Conservation (phyloP, 2,888 invertebrate species). For the Melangyna quadrimaculata region DNA sequence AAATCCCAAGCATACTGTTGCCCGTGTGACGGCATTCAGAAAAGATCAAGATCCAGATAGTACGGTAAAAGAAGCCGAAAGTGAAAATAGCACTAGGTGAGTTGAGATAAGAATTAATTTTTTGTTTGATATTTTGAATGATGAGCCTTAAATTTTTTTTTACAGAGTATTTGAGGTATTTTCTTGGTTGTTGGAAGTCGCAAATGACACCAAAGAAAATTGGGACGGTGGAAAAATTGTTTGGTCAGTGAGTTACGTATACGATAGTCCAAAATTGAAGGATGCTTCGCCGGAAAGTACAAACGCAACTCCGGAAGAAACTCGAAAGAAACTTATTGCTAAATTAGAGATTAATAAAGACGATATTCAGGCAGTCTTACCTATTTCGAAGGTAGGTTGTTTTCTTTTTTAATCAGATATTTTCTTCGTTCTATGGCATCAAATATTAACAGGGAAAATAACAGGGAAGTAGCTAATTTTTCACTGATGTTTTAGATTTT, state of each 20-base stretch:
- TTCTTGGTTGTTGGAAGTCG: constrained; percentile 95
- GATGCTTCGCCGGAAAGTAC: constrained; percentile 76
- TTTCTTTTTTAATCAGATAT: neutral
- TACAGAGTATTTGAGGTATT: constrained; percentile 89
- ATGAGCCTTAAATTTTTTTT: neutral
- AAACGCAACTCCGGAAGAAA: constrained; percentile 78
- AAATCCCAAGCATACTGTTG: constrained; percentile 92
- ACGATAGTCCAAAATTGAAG: constrained; percentile 82
- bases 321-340: constrained; percentile 87
- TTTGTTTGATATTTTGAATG: neutral
- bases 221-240: constrained; percentile 92
- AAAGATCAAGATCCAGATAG: constrained; percentile 82
- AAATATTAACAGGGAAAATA: no score
- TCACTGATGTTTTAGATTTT: no score
- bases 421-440: no score
- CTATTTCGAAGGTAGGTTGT: constrained; percentile 91
- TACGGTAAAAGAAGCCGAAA: constrained; percentile 65
- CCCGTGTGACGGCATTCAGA: constrained; percentile 92
- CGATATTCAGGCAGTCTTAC: constrained; percentile 95
- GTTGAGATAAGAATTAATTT: neutral
- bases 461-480: no score
- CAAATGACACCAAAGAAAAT: constrained; percentile 88
- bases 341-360: constrained; percentile 95
- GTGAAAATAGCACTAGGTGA: constrained; percentile 61
- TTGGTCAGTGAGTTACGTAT: constrained; percentile 91